Conservation (phyloP, 2,113 vertebrate species). For the Gallinago undulata region DNA sequence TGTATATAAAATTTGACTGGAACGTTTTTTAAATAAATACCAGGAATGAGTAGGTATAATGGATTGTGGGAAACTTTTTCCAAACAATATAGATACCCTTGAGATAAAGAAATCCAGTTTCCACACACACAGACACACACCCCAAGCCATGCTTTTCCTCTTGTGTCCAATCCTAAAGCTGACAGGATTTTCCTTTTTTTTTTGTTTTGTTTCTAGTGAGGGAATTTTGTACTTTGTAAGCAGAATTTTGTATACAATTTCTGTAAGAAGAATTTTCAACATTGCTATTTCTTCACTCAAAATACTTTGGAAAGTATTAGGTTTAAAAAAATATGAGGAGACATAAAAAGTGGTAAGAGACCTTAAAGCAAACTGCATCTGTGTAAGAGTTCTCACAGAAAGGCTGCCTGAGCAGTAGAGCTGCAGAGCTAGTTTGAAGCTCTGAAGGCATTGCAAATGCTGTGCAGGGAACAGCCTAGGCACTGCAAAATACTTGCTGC, state of each 20-base stretch:
- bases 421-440: not conserved
- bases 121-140: rapidly evolving
- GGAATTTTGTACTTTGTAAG: not conserved
- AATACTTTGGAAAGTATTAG: not conserved
- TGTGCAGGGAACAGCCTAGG: not conserved
- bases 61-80: not conserved
- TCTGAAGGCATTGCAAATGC: not conserved
- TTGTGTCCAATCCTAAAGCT: not conserved
- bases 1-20: not conserved
- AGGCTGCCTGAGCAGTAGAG: not conserved
- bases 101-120: not conserved
- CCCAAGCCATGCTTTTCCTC: not conserved
- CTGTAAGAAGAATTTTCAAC: not conserved
- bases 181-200: not conserved
- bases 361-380: not conserved
- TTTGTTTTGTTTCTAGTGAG: not conserved
- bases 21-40: not conserved
- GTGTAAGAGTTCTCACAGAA: not conserved
- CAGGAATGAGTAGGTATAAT: not conserved
- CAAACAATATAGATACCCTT: not conserved
- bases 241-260: too few relatives aligned
- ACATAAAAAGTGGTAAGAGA: not conserved
- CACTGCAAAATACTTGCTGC: not conserved
- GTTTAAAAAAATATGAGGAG: not conserved
- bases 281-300: not conserved